Evolutionary conservation across 2,113 vertebrate species (phyloP).

Genomic region (western clawed frog (Xenopus tropicalis)): UCB_Xtro_10.0 CM004450.2:84767501-84768000

Average conservation of each 20-base stretch:
- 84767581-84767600: slow-evolving; percentile 98
- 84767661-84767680: slow-evolving; percentile 73
- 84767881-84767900: slow-evolving; percentile 62
- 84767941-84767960: no score
- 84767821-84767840: slow-evolving; percentile 62
- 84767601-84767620: slow-evolving; percentile 89
- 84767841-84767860: slow-evolving; percentile 66
- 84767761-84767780: slow-evolving; percentile 68
- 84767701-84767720: slow-evolving; percentile 56
- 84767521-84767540: slow-evolving; percentile 89
- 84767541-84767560: slow-evolving; percentile 84
- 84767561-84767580: slow-evolving; percentile 96
- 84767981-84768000: no score
- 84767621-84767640: slow-evolving; percentile 94
- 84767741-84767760: slow-evolving; percentile 69
- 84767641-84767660: slow-evolving; percentile 97
- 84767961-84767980: no score
- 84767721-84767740: slow-evolving; percentile 67
- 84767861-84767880: slow-evolving; percentile 68
- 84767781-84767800: slow-evolving; percentile 78
- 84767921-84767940: no score
- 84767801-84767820: slow-evolving; percentile 73
- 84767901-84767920: slow-evolving; percentile 58
- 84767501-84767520: slow-evolving; percentile 89
- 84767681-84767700: slow-evolving; percentile 78